These are phyloP conservation scores for Tenthredo amoena DNA, from an alignment of 2,888 invertebrate genomes.

Conservation along the genomic window DNA sequence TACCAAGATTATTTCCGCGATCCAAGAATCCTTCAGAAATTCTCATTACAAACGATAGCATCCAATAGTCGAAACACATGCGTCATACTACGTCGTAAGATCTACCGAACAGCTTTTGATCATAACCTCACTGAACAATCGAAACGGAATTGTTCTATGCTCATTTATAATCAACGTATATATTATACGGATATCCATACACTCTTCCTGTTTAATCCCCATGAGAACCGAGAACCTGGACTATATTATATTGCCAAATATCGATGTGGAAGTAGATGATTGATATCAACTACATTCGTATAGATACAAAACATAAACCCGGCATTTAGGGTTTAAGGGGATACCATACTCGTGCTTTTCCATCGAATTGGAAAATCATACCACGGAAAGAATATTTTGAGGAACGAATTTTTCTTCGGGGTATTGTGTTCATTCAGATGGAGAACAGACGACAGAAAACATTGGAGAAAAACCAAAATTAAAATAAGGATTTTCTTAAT, in stretches of 20 bases:
- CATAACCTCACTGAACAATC: neutral
- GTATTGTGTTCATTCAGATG: too few species aligned
- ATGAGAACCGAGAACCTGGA: neutral
- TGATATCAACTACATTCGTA: neutral
- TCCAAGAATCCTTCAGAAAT: neutral
- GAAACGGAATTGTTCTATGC: neutral
- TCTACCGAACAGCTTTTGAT: neutral
- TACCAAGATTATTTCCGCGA: conserved; percentile 10
- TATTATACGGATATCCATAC: neutral
- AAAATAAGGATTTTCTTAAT: too few species aligned
- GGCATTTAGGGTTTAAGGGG: neutral
- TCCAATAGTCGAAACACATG: neutral
- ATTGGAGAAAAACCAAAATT: too few species aligned
- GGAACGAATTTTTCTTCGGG: too few species aligned
- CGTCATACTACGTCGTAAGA: neutral
- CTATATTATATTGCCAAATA: neutral
- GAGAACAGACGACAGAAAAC: too few species aligned
- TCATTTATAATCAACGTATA: neutral
- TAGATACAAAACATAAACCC: neutral
- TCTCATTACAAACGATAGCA: neutral
- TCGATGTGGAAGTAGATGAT: neutral
- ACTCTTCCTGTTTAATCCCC: neutral
- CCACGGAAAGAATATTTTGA: too few species aligned
- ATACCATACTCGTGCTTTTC: neutral
- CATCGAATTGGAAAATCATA: neutral